phyloP scores from a whole-genome alignment of 2,797 vertebrate genomes.

The Toxotes lorentzi region DNA sequence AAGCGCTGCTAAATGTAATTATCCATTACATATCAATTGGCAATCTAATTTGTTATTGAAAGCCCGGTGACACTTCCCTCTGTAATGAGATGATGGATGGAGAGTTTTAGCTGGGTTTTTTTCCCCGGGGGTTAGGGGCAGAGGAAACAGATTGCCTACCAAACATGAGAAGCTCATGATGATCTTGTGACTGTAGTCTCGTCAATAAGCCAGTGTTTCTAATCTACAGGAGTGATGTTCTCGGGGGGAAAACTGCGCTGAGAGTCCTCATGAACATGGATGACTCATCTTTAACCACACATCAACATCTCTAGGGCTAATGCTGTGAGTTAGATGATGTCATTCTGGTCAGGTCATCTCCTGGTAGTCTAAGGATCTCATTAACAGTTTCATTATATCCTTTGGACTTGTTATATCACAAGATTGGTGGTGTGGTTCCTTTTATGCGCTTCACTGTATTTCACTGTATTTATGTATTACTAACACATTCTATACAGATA shows the following conservation, averaged over 20 bases:
- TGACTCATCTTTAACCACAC: conserved; percentile 49
- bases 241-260: conserved; percentile 17
- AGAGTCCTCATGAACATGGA: conserved; percentile 27
- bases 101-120: conserved; percentile 4
- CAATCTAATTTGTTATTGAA: conserved; percentile 60
- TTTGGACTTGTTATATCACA: background rate
- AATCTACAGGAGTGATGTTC: conserved; percentile 51
- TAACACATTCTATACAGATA: background rate
- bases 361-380: background rate
- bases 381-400: background rate
- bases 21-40: conserved; percentile 52
- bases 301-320: conserved; percentile 35
- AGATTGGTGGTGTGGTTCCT: background rate
- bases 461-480: background rate
- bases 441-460: background rate
- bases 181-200: conserved; percentile 69
- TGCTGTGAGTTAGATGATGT: conserved; percentile 9
- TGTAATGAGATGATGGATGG: conserved; percentile 58
- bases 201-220: conserved; percentile 78
- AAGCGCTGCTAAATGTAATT: conserved; percentile 42
- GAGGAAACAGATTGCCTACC: conserved; percentile 34
- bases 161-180: conserved; percentile 58
- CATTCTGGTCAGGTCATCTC: conserved; percentile 23
- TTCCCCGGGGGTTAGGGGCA: background rate
- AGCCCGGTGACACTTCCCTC: conserved; percentile 31